Evolutionary conservation across 2,888 invertebrate genomes (phyloP).

Genomic region (Ormyrus thymus): DNA sequence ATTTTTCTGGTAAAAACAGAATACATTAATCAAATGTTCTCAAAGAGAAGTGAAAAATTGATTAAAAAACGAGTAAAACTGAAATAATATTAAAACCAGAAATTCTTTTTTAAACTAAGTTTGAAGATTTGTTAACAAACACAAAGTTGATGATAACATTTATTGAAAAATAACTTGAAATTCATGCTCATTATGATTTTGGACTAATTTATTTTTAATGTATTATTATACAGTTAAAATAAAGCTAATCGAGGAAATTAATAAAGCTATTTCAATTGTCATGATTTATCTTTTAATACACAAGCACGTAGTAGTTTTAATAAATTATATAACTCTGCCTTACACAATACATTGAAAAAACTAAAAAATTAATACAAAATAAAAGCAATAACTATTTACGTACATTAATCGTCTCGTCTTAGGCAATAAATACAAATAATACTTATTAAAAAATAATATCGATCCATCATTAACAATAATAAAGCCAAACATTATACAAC

Average conservation of each 20-base stretch:
- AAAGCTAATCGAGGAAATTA: conserved; percentile 26
- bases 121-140: too few relatives aligned
- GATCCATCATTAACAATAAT: conserved; percentile 43
- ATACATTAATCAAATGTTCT: too few relatives aligned
- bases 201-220: conserved; percentile 36
- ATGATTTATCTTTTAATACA: conserved; percentile 43
- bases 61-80: too few relatives aligned
- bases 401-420: conserved; percentile 19
- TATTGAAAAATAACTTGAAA: conserved; percentile 1
- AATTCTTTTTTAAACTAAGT: too few relatives aligned
- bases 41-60: too few relatives aligned
- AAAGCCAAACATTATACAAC: conserved; percentile 48
- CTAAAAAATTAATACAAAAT: conserved; percentile 39
- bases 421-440: conserved; percentile 45
- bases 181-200: background rate
- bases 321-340: conserved; percentile 48
- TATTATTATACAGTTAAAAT: conserved; percentile 21
- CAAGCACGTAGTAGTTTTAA: conserved; percentile 31
- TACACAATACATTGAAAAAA: conserved; percentile 30
- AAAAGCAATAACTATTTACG: conserved; percentile 19
- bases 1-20: too few relatives aligned
- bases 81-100: too few relatives aligned
- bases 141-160: background rate
- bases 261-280: conserved; percentile 32
- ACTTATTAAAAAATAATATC: conserved; percentile 45